phyloP scores from a whole-genome alignment of 2,113 vertebrate species.

The Lethenteron reissneri region DNA sequence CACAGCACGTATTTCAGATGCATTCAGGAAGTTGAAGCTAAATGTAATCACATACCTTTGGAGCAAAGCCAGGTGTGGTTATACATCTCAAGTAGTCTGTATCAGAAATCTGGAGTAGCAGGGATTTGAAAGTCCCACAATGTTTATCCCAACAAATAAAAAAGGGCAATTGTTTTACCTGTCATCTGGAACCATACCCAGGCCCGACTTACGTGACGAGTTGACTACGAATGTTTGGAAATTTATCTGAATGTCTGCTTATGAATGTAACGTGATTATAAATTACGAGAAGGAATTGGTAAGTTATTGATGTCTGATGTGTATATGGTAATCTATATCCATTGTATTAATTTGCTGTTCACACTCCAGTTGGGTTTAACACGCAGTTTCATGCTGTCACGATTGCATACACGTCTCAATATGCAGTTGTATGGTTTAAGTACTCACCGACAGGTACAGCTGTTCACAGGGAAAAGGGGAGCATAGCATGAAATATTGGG shows the following conservation, averaged over 20 bases:
- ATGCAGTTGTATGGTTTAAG: slow-evolving; percentile 1
- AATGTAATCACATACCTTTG: background rate
- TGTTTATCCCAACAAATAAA: no score
- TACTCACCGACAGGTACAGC: slow-evolving; percentile 8
- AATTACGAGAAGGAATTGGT: no score
- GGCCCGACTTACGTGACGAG: no score
- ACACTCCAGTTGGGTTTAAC: slow-evolving; percentile 7
- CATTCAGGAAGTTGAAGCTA: background rate
- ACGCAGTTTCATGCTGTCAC: background rate
- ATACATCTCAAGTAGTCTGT: background rate
- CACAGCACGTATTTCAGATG: background rate
- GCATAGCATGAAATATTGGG: background rate
- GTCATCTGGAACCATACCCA: no score
- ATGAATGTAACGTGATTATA: no score
- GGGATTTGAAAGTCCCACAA: background rate
- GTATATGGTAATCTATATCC: no score
- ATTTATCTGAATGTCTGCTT: no score
- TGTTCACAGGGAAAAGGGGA: background rate
- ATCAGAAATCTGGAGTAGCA: background rate
- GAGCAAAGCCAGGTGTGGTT: background rate
- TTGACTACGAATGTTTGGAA: no score
- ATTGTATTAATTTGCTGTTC: no score
- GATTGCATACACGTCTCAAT: background rate
- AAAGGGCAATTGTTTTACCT: no score
- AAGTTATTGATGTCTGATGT: no score